A percentile compares a stretch with the other conserved stretches of the same genome.
These are phyloP conservation scores for Semibalanus balanoides DNA, from an alignment of 1,140 invertebrate species.

Conservation along the genomic window DNA sequence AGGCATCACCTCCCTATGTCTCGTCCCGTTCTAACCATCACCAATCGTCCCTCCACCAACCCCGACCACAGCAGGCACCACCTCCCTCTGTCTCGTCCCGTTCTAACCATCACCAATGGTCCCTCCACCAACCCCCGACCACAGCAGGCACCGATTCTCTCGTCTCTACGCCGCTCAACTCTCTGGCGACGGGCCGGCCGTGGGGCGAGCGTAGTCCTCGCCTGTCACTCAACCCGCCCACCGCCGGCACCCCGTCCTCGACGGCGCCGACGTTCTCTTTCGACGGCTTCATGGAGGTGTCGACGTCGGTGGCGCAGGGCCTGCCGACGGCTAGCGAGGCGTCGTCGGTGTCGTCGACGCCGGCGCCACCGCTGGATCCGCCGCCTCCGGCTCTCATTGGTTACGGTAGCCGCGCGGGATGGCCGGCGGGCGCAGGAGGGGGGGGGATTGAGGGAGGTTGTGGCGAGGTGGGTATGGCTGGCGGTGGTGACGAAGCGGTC, in stretches of 20 bases:
- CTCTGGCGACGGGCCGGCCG: background rate
- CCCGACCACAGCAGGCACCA: too few relatives aligned
- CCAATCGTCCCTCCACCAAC: too few relatives aligned
- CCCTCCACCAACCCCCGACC: background rate
- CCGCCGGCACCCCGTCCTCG: conserved; percentile 59
- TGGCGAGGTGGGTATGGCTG: too few relatives aligned
- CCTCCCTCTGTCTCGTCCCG: too few relatives aligned
- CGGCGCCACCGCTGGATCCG: background rate
- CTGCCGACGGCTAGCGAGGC: background rate
- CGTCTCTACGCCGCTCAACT: background rate
- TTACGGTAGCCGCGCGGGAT: background rate
- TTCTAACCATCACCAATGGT: too few relatives aligned
- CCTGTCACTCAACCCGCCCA: conserved; percentile 11
- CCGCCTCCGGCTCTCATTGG: background rate
- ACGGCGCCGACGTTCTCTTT: conserved; percentile 65
- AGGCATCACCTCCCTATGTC: too few relatives aligned
- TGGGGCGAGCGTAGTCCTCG: background rate
- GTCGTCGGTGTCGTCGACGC: background rate
- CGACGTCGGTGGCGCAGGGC: background rate
- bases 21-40: too few relatives aligned
- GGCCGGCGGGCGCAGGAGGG: too few relatives aligned
- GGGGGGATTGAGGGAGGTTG: too few relatives aligned
- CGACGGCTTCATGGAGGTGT: conserved; percentile 60
- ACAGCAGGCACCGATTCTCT: background rate
- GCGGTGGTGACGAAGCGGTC: too few relatives aligned